Evolutionary conservation across 1,140 invertebrate genomes (phyloP), one percentile per base, ranked within the genome.

Genomic region (Pachypeltis micranthus): DNA sequence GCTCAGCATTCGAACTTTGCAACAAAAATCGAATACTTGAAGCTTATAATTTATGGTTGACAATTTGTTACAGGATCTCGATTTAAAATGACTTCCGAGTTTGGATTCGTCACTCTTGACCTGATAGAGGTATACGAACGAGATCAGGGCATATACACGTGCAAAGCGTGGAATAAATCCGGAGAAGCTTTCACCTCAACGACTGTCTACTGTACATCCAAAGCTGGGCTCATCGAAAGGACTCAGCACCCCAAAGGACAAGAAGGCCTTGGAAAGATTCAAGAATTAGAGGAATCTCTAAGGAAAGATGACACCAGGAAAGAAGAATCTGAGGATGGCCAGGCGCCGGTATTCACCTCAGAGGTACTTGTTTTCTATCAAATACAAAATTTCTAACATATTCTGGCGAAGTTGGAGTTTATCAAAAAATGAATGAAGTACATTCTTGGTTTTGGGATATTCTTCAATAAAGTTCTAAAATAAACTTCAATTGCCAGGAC

Each of bases 141-240:
- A 68, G 96, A 99, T 75, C 90, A 91, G 71, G 96, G 96, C 66
- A 88, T 94, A 66, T 95, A 95, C 72, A 94, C 91, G 2, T 91
- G 87, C 74, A 90, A 92, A 70, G 90, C 89, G 16, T 88, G 80
- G 65, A 93, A 93, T 67, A 87, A 85, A 72, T 79, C 81, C 63
- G 92, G 92, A 10, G 91, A 95, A 78, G 91, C 91, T 1, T 94
- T 93, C 68, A 94, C 91, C 16, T 90, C 90, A 0, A 90, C 90
- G 0, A 92, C 90, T 14, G 82, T 94, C 62, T 89, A 86, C 70
- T 91, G 90, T 66, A 82, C 82, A 19, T 84, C 81, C 29, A 93
- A 93, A 74, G 84, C 87, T 64, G 86, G 81, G 67, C 80, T 95
- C 2, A 91, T 93, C 71, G 89, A 93, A 71, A 80, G 81, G 60